Base-by-base conservation (phyloP, 2,888 invertebrate genomes). In the Bembecia ichneumoniformis region DNA sequence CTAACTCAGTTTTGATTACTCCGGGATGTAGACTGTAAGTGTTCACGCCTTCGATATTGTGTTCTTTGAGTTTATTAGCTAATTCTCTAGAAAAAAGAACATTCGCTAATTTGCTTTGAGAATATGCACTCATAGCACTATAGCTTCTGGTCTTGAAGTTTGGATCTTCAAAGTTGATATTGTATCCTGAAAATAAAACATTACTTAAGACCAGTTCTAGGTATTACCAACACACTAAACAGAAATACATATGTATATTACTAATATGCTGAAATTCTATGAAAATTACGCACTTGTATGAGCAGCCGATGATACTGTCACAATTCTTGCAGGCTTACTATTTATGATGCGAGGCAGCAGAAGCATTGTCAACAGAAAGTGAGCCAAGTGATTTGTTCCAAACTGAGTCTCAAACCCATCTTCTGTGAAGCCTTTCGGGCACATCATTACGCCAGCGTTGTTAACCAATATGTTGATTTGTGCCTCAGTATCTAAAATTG, bases 21-120 rank as follows among this genome's bases (percentile, higher is more conserved):
- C 94, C 94, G 0, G 94, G 94, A 68, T 94, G 94, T 0, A 93
- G 72, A 50, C 90, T 86, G 71, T 94, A 94, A 0, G 90, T 90
- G 35, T 89, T 91, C 0, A 94, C 89, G 2, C 89, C 90, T 51
- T 77, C 74, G 51, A 86, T 80, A 3, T 81, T 77, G 54, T 82
- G 57, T 54, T 76, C 92, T 88, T 90, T 83, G 1, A 94, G 68
- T 63, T 89, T 87, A 48, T 82, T 79, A 0, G 91, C 89, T 47
- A 96, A 72, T 74, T 94, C 93, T 51, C 81, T 90, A 0, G 94
- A 91, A 68, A 96, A 96, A 35, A 96, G 71, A 17, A 96, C 77
- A 71, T 95, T 96, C 1, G 95, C 94, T 47, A 96, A 71, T 86
- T 96, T 96, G 70, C 95, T 96, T 71, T 95, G 94, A 3, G 87